These are phyloP conservation scores for Ceraclea dissimilis DNA, from an alignment of 2,888 invertebrate genomes.

Conservation along the genomic window DNA sequence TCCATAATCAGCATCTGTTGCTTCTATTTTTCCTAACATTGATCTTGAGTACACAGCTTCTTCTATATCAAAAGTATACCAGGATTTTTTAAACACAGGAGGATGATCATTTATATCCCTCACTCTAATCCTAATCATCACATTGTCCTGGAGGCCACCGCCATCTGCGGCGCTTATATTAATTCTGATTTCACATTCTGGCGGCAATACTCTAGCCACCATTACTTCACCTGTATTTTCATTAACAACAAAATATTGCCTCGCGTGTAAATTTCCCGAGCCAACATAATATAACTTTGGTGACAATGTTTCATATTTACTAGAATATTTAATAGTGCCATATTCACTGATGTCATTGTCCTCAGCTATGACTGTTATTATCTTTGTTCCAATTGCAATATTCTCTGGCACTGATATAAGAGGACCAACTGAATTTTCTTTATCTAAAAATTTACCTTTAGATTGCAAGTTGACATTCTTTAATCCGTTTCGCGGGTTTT, in stretches of 20 bases:
- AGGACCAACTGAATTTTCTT: slow-evolving; percentile 43
- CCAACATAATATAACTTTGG: slow-evolving; percentile 42
- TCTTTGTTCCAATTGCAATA: slow-evolving; percentile 58
- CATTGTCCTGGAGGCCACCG: slow-evolving; percentile 63
- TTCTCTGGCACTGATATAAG: slow-evolving; percentile 66
- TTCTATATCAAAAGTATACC: slow-evolving; percentile 74
- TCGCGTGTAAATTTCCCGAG: slow-evolving; percentile 42
- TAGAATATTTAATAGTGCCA: slow-evolving; percentile 63
- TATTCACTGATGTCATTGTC: slow-evolving; percentile 68
- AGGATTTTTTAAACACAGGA: slow-evolving; percentile 73
- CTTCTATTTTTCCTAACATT: slow-evolving; percentile 68
- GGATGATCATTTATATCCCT: slow-evolving; percentile 78
- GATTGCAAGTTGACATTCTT: slow-evolving; percentile 39
- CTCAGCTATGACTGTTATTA: slow-evolving; percentile 61
- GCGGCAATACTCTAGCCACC: slow-evolving; percentile 61
- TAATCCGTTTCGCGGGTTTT: slow-evolving; percentile 33
- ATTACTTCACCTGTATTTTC: slow-evolving; percentile 67
- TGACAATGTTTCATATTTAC: slow-evolving; percentile 59
- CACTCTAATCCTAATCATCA: slow-evolving; percentile 63
- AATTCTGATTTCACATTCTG: slow-evolving; percentile 67
- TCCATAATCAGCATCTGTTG: slow-evolving; percentile 73
- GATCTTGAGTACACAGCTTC: slow-evolving; percentile 69
- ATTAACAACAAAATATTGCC: slow-evolving; percentile 68
- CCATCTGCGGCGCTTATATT: slow-evolving; percentile 71
- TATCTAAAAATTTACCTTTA: slow-evolving; percentile 38